phyloP scores from a whole-genome alignment of 2,113 vertebrate genomes.

The Anoura caudifer region DNA sequence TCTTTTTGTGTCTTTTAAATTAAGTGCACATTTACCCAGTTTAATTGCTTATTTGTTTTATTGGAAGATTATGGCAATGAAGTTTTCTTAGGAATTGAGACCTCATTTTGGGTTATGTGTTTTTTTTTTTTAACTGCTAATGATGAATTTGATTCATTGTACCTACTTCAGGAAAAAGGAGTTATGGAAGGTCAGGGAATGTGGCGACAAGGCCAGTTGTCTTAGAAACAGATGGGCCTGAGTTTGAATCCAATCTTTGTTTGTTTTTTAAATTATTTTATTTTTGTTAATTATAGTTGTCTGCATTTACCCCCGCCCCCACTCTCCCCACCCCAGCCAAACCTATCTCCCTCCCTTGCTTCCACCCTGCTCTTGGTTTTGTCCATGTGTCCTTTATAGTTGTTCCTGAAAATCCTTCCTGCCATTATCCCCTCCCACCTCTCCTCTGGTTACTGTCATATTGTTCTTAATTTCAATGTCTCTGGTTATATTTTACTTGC shows the following conservation, averaged over 20 bases:
- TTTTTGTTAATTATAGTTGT: no score
- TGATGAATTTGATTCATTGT: background rate
- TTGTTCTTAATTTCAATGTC: no score
- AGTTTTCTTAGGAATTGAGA: constrained; percentile 18
- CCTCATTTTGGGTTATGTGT: background rate
- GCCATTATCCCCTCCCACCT: no score
- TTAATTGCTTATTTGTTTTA: constrained; percentile 47
- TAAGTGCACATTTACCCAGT: constrained; percentile 3
- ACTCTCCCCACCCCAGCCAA: no score
- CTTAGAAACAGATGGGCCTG: background rate
- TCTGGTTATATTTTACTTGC: no score
- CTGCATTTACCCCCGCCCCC: no score
- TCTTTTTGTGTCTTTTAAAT: constrained; percentile 49
- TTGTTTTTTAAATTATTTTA: no score
- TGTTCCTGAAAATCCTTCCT: no score
- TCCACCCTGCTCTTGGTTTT: no score
- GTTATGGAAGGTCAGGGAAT: background rate
- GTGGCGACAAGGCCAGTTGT: background rate
- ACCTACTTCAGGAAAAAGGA: background rate
- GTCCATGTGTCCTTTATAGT: no score
- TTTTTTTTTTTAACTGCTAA: background rate
- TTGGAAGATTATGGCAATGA: background rate
- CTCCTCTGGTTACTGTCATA: no score
- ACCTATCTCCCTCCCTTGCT: no score
- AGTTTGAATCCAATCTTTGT: background rate